Evolutionary conservation across 1,140 invertebrate genomes (phyloP).

Genomic region (Bicyclus anynana): DNA sequence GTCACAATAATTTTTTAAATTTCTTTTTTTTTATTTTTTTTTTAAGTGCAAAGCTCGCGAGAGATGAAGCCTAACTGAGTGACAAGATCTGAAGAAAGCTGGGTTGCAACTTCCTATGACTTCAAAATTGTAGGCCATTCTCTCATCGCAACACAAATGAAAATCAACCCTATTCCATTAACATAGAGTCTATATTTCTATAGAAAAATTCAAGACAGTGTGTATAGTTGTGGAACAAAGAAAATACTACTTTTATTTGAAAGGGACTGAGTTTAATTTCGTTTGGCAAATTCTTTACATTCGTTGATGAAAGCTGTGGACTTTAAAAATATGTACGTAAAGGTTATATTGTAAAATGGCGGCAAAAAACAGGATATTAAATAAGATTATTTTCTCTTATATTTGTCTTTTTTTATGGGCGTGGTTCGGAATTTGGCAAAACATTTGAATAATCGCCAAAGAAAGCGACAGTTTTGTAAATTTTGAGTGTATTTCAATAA

Average conservation of each 20-base stretch:
- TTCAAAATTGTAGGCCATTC: neutral
- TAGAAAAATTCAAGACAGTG: neutral
- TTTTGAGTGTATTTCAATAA: neutral
- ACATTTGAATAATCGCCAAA: neutral
- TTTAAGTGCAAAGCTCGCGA: neutral
- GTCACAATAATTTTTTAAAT: neutral
- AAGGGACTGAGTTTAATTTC: neutral
- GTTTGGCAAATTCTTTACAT: neutral
- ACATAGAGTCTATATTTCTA: neutral
- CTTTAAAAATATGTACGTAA: neutral
- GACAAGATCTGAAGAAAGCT: neutral
- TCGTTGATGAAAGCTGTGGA: neutral
- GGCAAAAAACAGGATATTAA: neutral
- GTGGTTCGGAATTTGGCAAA: neutral
- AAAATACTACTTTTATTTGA: neutral
- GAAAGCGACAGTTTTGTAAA: neutral
- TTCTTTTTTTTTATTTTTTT: neutral
- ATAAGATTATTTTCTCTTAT: neutral
- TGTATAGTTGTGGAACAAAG: neutral
- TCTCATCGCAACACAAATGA: neutral
- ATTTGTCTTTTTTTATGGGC: neutral
- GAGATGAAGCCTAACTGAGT: neutral
- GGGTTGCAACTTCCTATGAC: neutral
- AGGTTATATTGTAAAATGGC: neutral
- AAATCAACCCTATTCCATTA: neutral